Evolutionary conservation across 2,888 invertebrate species (phyloP), one percentile per base, ranked within the genome.

Genomic region (Trichopoda pennipes): DNA sequence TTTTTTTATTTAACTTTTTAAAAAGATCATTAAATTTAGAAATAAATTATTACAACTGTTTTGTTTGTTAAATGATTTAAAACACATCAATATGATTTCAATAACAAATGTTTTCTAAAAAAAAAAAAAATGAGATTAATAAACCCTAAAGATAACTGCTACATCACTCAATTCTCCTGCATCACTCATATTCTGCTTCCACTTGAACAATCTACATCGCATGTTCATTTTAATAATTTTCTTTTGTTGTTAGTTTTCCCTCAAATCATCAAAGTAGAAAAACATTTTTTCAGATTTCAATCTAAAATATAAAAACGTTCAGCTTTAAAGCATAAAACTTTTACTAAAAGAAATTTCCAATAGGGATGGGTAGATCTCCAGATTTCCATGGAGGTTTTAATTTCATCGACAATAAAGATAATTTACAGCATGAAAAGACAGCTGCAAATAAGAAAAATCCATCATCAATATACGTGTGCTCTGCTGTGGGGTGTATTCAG

Each of bases 21-120:
- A 38, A 12, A 10, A 12, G 38, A 38, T 38, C 38, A 38, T 38
- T 38, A 38, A 38, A 38, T 12, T 1, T 56, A 2, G 17, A 56
- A 28, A 35, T 17, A 35, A 32, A 32, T 3, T 3, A 35, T 56
- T 32, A 38, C 28, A 38, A 38, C 38, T 38, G 38, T 32, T 73
- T 21, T 44, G 42, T 53, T 55, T 55, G 63, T 63, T 63, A 55
- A 66, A 76, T 61, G 68, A 76, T 61, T 76, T 69, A 69, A 68
- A 60, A 42, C 60, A 53, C 44, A 19, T 21, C 64, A 19, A 17
- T 66, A 51, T 60, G 68, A 61, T 76, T 76, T 60, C 53, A 60
- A 38, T 17, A 60, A 32, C 32, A 76, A 68, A 61, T 76, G 32
- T 61, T 68, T 10, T 56, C 38, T 28, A 14, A 0, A 2, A 12